These are phyloP conservation scores for Cuniculus paca DNA, from an alignment of 2,797 vertebrate species.

Conservation along the genomic window DNA sequence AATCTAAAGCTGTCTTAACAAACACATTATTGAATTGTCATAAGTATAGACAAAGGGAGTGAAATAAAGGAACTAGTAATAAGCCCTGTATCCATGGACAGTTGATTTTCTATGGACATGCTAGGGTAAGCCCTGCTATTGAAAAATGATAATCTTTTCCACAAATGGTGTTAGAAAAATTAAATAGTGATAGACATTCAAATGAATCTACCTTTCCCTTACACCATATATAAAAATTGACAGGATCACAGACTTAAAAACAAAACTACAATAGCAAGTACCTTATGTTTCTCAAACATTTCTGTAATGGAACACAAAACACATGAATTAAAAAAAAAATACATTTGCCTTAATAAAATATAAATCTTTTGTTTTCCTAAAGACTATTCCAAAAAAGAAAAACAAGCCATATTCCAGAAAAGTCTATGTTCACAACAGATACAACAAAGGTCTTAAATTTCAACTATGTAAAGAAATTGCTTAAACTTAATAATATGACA, in stretches of 20 bases:
- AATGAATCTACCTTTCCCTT: neutral
- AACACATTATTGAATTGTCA: neutral
- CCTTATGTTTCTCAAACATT: neutral
- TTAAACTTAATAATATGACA: neutral
- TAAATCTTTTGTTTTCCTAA: neutral
- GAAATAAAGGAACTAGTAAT: neutral
- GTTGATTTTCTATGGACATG: neutral
- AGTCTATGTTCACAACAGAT: neutral
- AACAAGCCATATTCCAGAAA: neutral
- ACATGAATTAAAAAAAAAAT: neutral
- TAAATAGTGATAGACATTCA: neutral
- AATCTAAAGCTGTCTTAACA: neutral
- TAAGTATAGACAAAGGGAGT: neutral
- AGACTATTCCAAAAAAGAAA: neutral
- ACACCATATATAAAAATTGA: neutral
- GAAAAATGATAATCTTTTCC: neutral
- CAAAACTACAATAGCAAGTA: neutral
- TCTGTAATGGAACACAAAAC: neutral
- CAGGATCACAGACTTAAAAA: neutral
- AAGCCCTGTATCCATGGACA: neutral
- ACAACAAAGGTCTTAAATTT: conserved; percentile 18
- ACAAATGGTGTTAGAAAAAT: neutral
- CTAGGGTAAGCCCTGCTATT: neutral
- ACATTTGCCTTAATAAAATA: neutral
- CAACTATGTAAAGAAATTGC: neutral